Percentiles rank a stretch among this genome's conserved stretches.
Evolutionary conservation across 2,888 invertebrate species (phyloP).

Genomic region (Hoplodrina blanda): DNA sequence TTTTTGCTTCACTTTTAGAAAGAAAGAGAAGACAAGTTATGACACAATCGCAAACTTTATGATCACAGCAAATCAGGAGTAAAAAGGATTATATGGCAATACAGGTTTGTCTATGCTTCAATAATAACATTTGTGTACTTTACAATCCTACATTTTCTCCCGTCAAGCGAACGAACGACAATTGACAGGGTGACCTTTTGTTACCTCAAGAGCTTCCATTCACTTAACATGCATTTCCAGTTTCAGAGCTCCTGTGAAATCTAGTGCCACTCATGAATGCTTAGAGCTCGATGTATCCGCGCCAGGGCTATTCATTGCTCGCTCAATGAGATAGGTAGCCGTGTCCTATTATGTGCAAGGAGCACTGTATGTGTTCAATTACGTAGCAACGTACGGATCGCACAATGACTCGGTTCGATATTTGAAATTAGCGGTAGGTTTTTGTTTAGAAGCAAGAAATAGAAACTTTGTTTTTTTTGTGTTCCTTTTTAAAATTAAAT

Average conservation of each 20-base stretch:
- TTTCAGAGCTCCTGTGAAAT: slow-evolving; percentile 39
- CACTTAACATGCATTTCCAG: slow-evolving; percentile 31
- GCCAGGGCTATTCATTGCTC: slow-evolving; percentile 35
- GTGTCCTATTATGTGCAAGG: slow-evolving; percentile 14
- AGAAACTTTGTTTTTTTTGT: neutral
- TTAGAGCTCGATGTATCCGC: slow-evolving; percentile 31
- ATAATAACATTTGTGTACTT: neutral
- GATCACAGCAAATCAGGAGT: neutral
- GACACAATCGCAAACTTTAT: neutral
- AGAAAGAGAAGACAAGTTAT: too few relatives aligned
- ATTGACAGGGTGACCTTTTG: slow-evolving; percentile 35
- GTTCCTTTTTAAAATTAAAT: slow-evolving; percentile 12
- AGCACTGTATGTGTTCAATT: slow-evolving; percentile 35
- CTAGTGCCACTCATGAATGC: slow-evolving; percentile 52
- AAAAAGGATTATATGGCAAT: neutral
- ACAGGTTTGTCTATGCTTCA: neutral
- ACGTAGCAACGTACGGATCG: slow-evolving; percentile 10
- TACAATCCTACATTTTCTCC: neutral
- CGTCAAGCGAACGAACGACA: neutral
- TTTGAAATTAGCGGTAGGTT: slow-evolving; percentile 19
- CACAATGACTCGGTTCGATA: slow-evolving; percentile 26
- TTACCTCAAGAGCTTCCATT: slow-evolving; percentile 39
- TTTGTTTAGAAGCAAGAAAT: slow-evolving; percentile 4
- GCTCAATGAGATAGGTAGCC: slow-evolving; percentile 39
- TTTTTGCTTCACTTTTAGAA: neutral